Evolutionary conservation across 1,140 invertebrate genomes (phyloP).

Genomic region (Drosophila santomea): DNA sequence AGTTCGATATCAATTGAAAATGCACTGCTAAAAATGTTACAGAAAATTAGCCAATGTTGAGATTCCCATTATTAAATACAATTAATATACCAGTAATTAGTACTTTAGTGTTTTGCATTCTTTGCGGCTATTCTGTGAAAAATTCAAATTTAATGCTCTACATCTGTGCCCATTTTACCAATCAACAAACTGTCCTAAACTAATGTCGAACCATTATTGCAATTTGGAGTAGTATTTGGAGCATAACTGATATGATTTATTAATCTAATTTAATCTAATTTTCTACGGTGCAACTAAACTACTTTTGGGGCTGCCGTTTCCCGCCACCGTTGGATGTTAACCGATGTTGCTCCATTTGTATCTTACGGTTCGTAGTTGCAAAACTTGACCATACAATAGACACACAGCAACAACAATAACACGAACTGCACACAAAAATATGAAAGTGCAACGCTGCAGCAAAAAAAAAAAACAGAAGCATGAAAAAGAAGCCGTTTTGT

Average conservation of each 20-base stretch:
- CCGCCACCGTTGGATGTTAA: constrained; percentile 1
- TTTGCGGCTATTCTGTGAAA: background rate
- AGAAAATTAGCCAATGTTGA: background rate
- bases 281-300: constrained; percentile 6
- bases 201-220: background rate
- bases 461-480: constrained; percentile 22
- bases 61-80: too few relatives aligned
- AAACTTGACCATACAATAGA: constrained; percentile 53
- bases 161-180: background rate
- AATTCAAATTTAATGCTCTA: background rate
- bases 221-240: constrained; percentile 1
- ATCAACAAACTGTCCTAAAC: background rate
- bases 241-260: constrained; percentile 8
- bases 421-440: constrained; percentile 58
- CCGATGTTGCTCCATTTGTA: constrained; percentile 22
- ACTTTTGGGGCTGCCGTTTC: constrained; percentile 13
- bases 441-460: constrained; percentile 69
- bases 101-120: too few relatives aligned
- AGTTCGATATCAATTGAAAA: background rate
- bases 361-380: constrained; percentile 55
- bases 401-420: background rate
- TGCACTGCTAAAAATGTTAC: background rate
- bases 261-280: constrained; percentile 6
- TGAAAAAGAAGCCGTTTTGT: constrained; percentile 14
- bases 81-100: too few relatives aligned